Evolutionary conservation across 1,140 invertebrate genomes (phyloP), one percentile per base, ranked within the genome.

Genomic region (Cotesia vestalis): DNA sequence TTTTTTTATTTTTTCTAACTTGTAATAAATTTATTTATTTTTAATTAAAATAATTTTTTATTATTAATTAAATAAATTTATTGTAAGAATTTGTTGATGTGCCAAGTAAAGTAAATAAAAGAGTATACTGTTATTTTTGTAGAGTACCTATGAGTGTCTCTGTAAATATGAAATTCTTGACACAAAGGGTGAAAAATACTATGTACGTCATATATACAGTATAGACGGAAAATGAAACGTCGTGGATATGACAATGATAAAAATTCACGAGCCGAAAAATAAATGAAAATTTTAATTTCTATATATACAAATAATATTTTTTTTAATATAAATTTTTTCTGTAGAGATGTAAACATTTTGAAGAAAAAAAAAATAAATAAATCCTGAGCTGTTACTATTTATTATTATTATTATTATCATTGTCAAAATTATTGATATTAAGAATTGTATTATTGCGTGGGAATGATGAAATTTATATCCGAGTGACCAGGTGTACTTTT

Each of bases 91-190:
- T 6, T 46, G 4, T 9, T 9, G 40, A 46, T 46, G 40, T 20
- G 4, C 20, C 20, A 59, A 11, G 53, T 14, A 3, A 11, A 11
- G n/a, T 11, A 55, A 55, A 55, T 11, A 55, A 55, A 55, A 55
- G 4, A 55, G n/a, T 4, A 14, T 3, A 27, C 35, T 62, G 35
- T 40, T 62, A 70, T 70, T 70, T 70, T 70, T 59, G 27, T 69
- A 69, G 14, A 40, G 64, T 20, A n/a, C 57, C 34, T 17, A 38
- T 52, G 67, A 60, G 38, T 60, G 59, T 46, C 35, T 35, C 51
- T 20, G 40, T 59, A 40, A 70, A 71, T 71, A 71, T 64, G 61
- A 71, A 71, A 64, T 71, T 71, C 69, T 71, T 71, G 69, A 64
- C 69, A 71, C 68, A 70, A 70, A 61, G 51, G 68, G 46, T 62